Evolutionary conservation across 2,888 invertebrate species (phyloP).

Genomic region (Bibio marci): DNA sequence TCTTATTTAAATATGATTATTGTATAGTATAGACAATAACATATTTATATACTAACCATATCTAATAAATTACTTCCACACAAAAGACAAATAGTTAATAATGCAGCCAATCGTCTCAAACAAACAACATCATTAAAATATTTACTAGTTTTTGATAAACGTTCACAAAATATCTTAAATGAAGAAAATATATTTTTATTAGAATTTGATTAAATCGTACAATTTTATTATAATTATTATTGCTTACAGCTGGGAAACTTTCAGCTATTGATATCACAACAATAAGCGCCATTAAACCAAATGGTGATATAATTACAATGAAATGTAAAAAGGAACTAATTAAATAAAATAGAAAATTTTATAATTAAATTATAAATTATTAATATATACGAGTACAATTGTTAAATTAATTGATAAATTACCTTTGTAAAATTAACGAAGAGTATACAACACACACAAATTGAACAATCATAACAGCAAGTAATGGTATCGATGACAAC

Average conservation of each 20-base stretch:
- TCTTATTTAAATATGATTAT: no score
- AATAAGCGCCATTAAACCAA: slow-evolving; percentile 22
- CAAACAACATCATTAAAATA: slow-evolving; percentile 38
- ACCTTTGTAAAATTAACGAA: slow-evolving; percentile 3
- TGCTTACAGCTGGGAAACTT: slow-evolving; percentile 22
- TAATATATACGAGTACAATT: no score
- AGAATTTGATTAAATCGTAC: no score
- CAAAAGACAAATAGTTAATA: slow-evolving; percentile 37
- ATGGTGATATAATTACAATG: slow-evolving; percentile 21
- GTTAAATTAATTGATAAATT: no score
- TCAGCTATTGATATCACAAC: slow-evolving; percentile 27
- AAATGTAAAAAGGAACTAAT: slow-evolving; percentile 22
- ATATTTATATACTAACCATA: slow-evolving; percentile 30
- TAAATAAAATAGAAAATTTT: neutral
- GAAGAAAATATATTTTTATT: neutral
- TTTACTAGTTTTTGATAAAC: slow-evolving; percentile 34
- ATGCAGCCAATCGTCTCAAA: slow-evolving; percentile 36
- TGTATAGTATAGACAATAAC: neutral
- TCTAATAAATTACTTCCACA: slow-evolving; percentile 41
- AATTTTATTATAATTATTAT: no score
- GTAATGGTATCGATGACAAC: slow-evolving; percentile 43
- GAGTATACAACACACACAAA: slow-evolving; percentile 33
- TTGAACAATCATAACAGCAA: slow-evolving; percentile 46
- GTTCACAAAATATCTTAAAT: slow-evolving; percentile 25
- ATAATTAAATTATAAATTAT: no score